A percentile compares a stretch with the other conserved stretches of the same genome.
These are phyloP conservation scores for Lagria hirta DNA, from an alignment of 2,888 invertebrate genomes.

Conservation along the genomic window DNA sequence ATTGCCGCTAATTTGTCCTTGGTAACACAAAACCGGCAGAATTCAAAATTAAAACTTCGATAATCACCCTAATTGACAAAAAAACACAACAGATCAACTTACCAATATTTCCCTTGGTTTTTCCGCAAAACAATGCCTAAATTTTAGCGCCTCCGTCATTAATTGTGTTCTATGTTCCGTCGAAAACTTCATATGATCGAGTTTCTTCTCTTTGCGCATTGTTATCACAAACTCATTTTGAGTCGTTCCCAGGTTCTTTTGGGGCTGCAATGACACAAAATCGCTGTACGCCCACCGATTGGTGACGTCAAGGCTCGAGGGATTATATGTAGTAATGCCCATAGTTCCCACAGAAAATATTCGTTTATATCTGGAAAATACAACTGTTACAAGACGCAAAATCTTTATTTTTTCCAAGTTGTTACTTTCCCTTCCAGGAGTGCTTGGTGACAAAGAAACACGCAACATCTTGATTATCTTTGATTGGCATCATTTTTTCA, in stretches of 20 bases:
- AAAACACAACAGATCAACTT: constrained; percentile 49
- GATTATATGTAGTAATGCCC: constrained; percentile 97
- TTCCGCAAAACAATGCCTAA: constrained; percentile 76
- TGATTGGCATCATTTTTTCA: constrained; percentile 76
- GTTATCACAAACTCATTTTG: constrained; percentile 76
- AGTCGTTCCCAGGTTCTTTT: constrained; percentile 56
- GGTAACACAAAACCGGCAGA: background rate
- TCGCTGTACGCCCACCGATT: constrained; percentile 80
- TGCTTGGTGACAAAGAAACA: constrained; percentile 97
- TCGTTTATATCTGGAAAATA: constrained; percentile 79
- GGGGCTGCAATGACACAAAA: constrained; percentile 43
- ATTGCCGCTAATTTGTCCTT: too few relatives aligned
- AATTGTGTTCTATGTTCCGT: constrained; percentile 93
- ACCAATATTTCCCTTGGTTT: constrained; percentile 78
- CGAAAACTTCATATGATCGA: constrained; percentile 94
- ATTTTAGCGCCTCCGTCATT: constrained; percentile 86
- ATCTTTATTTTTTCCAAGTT: constrained; percentile 23
- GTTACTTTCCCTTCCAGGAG: constrained; percentile 97
- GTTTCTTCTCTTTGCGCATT: constrained; percentile 87
- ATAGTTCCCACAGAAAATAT: constrained; percentile 95
- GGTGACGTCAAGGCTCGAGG: constrained; percentile 83
- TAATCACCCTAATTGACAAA: too few relatives aligned
- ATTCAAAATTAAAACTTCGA: constrained; percentile 5
- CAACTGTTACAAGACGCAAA: too few relatives aligned
- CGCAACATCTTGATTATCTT: constrained; percentile 94